Percentiles rank a stretch among this genome's conserved stretches.
These are phyloP conservation scores for Orgyia antiqua DNA, from an alignment of 2,888 invertebrate species.

Conservation along the genomic window DNA sequence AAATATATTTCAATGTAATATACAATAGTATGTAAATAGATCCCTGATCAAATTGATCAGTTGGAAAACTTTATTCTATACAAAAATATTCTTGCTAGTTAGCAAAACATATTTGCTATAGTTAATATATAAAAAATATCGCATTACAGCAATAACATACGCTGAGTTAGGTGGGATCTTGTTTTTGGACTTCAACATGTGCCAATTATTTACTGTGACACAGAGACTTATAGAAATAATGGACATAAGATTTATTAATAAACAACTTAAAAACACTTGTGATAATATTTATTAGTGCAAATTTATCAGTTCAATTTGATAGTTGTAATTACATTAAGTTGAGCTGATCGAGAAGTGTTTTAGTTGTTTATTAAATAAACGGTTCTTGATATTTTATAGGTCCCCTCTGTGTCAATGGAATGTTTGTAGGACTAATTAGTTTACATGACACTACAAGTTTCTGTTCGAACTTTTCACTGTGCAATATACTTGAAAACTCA, in stretches of 20 bases:
- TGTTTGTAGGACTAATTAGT: constrained; percentile 45
- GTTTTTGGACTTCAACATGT: constrained; percentile 56
- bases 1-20: constrained; percentile 64
- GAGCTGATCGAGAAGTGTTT: no score
- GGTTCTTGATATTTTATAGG: no score
- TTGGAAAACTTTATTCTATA: constrained; percentile 62
- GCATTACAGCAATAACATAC: constrained; percentile 41
- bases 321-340: no score
- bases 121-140: constrained; percentile 39
- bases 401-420: constrained; percentile 48
- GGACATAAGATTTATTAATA: no score
- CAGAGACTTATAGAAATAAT: no score
- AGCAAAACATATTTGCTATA: constrained; percentile 48
- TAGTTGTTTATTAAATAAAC: no score
- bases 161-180: constrained; percentile 67
- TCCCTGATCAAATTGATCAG: constrained; percentile 43
- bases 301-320: no score
- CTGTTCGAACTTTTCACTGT: constrained; percentile 38
- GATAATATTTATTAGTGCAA: no score
- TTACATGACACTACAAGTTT: constrained; percentile 41
- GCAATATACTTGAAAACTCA: constrained; percentile 13
- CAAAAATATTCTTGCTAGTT: constrained; percentile 61
- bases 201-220: constrained; percentile 52
- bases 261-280: no score
- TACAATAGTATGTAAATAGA: constrained; percentile 72